Percentiles rank a stretch among this genome's conserved stretches.
Evolutionary conservation across 2,113 vertebrate species (phyloP).

Genomic region (Columba livia): DNA sequence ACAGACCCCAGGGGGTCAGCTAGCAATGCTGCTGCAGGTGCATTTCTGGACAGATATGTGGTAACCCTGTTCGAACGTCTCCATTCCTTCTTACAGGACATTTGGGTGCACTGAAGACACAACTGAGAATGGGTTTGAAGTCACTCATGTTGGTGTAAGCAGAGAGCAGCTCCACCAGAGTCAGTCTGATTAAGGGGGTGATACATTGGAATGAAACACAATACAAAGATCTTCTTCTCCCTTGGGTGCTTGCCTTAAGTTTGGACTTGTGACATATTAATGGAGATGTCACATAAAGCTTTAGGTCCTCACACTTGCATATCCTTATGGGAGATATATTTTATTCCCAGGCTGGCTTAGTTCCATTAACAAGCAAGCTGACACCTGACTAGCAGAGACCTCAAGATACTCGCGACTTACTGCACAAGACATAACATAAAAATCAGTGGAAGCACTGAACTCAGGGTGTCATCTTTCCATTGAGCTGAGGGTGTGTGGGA

Average conservation of each 20-base stretch:
- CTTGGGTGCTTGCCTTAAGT: neutral
- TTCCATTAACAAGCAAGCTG: neutral
- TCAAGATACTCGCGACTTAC: neutral
- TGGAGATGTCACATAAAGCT: neutral
- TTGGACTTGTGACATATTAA: neutral
- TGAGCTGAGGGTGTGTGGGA: rapidly evolving
- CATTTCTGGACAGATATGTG: neutral
- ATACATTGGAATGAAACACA: neutral
- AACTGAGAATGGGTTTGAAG: neutral
- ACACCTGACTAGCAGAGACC: neutral
- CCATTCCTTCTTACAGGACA: neutral
- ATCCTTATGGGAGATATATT: neutral
- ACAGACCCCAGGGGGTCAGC: neutral
- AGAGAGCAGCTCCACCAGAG: neutral
- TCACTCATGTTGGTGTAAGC: rapidly evolving
- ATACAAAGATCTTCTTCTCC: neutral
- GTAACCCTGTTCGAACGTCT: neutral
- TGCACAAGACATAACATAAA: neutral
- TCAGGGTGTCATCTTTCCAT: neutral
- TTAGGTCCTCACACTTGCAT: neutral
- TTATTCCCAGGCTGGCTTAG: neutral
- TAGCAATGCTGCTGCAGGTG: neutral
- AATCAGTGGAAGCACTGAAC: neutral
- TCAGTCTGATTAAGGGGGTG: rapidly evolving
- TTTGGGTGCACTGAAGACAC: neutral